phyloP scores from a whole-genome alignment of 2,888 invertebrate species.

The Clusia tigrina region DNA sequence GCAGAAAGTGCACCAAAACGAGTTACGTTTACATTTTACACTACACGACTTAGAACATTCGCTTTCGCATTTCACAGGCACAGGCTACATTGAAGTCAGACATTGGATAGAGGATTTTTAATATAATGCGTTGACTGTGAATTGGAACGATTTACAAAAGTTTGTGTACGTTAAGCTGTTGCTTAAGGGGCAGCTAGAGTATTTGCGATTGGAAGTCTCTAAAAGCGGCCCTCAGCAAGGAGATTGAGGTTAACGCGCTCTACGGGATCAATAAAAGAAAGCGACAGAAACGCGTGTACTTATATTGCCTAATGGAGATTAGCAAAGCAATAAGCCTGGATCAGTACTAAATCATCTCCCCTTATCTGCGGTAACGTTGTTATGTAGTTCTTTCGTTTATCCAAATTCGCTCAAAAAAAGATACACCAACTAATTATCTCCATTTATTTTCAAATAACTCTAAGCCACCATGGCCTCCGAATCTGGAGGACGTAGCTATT shows the following conservation, averaged over 20 bases:
- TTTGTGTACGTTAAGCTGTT: constrained; percentile 15
- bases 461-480: too few species aligned
- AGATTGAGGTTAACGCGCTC: constrained; percentile 18
- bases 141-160: constrained; percentile 15
- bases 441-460: too few species aligned
- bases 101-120: too few species aligned
- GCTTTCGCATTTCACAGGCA: constrained; percentile 11
- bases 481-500: too few species aligned
- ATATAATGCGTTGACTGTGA: constrained; percentile 5
- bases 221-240: constrained; percentile 11
- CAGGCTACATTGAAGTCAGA: too few species aligned
- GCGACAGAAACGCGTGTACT: constrained; percentile 11
- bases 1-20: too few species aligned
- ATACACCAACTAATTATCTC: too few species aligned
- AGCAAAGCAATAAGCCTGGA: not conserved
- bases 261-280: not conserved
- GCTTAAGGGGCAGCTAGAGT: not conserved
- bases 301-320: constrained; percentile 2
- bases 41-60: constrained; percentile 16
- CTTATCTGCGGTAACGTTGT: too few species aligned
- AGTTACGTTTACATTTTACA: too few species aligned
- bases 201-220: constrained; percentile 6
- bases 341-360: too few species aligned
- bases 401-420: too few species aligned
- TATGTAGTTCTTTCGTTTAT: too few species aligned